Conservation (phyloP, 2,113 vertebrate species). For the Pollimyrus isidori region DNA sequence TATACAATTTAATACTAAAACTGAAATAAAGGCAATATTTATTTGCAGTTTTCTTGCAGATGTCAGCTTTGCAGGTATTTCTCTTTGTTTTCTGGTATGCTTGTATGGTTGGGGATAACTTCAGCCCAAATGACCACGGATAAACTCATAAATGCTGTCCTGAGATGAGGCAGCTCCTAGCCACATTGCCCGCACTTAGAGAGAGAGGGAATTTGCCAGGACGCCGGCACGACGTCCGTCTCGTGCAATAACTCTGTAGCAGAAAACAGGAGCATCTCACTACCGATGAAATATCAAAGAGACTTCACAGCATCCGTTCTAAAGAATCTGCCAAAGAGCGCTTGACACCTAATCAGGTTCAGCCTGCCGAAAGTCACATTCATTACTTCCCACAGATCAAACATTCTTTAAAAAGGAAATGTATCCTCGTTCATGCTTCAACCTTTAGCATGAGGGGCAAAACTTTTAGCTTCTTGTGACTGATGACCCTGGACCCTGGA, state of each 20-base stretch:
- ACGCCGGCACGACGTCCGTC: background rate
- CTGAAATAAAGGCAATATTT: background rate
- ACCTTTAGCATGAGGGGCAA: background rate
- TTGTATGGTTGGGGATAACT: background rate
- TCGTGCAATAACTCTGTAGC: background rate
- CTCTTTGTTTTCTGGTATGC: background rate
- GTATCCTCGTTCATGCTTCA: background rate
- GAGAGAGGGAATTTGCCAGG: background rate
- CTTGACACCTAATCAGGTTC: constrained; percentile 1
- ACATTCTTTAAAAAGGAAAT: background rate
- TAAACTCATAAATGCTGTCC: background rate
- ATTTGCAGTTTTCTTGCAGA: background rate
- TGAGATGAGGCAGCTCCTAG: background rate
- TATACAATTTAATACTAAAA: background rate
- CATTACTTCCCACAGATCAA: background rate
- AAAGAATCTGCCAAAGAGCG: background rate
- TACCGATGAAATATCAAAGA: background rate
- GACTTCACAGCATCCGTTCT: background rate
- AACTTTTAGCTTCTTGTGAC: background rate
- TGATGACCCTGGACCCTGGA: background rate
- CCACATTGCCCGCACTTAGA: background rate
- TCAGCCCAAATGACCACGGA: background rate
- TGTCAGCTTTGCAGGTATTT: background rate
- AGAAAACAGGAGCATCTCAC: background rate
- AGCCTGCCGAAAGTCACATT: background rate